Evolutionary conservation across 2,888 invertebrate species (phyloP), one percentile per base, ranked within the genome.

Genomic region (Eupithecia inturbata): DNA sequence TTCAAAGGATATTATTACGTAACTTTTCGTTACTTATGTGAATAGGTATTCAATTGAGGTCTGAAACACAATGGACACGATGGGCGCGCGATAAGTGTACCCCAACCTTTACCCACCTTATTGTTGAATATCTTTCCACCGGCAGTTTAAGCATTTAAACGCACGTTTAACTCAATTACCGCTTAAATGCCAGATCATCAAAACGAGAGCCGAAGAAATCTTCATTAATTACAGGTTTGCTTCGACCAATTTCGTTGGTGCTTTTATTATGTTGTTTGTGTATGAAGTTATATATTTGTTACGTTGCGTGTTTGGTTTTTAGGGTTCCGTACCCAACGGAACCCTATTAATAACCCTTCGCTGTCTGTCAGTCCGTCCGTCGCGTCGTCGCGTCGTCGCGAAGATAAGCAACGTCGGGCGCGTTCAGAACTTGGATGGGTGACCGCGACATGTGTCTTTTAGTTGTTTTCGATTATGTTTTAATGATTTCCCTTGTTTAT

Each of bases 191-290:
- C 79, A 72, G 76, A 78, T 80, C 73, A 74, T 78, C 77, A 79
- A 75, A 80, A 81, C 81, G 77, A 81, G 80, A 80, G 80, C 74
- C 79, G 78, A 81, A 83, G 82, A 82, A 82, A 86, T 86, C 82
- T 85, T 85, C 82, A 85, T 83, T 86, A 86, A 88, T 87, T 89
- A 82, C 87, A 84, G 76, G 81, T 79, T 83, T 12, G 26, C 66
- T 66, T 41, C n/a, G 22, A 22, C 19, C 39, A 16, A 26, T 66
- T 66, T 22, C 36, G 66, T 39, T 26, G 62, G 62, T 7, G 31
- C 7, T 39, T 66, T 39, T 64, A n/a, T 36, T 16, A 36, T 33
- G n/a, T n/a, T 64, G 16, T 3, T 0, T 31, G 63, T 63, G 36
- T 36, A 9, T 36, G 60, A 60, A 22, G 53, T 22, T 53, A 53